These are phyloP conservation scores for Agapornis canus DNA, from an alignment of 2,797 vertebrate species.

Conservation along the genomic window DNA sequence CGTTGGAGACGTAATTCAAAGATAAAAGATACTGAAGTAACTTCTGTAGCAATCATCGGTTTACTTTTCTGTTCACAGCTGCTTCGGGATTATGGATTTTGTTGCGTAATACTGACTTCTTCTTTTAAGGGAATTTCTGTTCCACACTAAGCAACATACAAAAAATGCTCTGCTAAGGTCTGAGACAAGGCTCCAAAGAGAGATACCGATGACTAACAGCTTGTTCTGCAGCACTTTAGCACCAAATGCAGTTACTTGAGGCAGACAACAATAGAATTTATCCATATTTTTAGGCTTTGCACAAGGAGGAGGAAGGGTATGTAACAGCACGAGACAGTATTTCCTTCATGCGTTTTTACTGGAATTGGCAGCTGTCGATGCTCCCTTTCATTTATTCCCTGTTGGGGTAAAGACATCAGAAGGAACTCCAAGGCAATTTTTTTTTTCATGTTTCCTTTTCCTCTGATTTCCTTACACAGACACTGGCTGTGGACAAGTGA, in stretches of 20 bases:
- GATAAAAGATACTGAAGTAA: constrained; percentile 19
- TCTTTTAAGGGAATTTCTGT: neutral
- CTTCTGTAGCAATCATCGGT: neutral
- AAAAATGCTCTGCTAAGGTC: neutral
- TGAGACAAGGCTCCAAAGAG: neutral
- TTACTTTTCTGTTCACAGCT: neutral
- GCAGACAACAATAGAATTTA: neutral
- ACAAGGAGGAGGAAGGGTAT: neutral
- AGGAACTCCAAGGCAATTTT: neutral
- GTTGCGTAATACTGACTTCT: neutral
- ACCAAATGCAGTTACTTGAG: neutral
- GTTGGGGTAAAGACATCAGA: neutral
- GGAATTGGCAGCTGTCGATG: neutral
- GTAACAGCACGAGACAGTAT: neutral
- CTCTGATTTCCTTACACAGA: neutral
- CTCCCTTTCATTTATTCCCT: neutral
- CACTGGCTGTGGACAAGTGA: neutral
- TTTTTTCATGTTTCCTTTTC: neutral
- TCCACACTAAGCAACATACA: neutral
- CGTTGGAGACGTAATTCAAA: neutral
- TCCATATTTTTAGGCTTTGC: neutral
- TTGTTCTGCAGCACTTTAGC: neutral
- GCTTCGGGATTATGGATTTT: neutral
- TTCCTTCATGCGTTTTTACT: neutral
- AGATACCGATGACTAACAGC: neutral